Percentiles rank a stretch among this genome's conserved stretches.
Evolutionary conservation across 2,113 vertebrate genomes (phyloP).

Genomic region (Microtus oregoni): DNA sequence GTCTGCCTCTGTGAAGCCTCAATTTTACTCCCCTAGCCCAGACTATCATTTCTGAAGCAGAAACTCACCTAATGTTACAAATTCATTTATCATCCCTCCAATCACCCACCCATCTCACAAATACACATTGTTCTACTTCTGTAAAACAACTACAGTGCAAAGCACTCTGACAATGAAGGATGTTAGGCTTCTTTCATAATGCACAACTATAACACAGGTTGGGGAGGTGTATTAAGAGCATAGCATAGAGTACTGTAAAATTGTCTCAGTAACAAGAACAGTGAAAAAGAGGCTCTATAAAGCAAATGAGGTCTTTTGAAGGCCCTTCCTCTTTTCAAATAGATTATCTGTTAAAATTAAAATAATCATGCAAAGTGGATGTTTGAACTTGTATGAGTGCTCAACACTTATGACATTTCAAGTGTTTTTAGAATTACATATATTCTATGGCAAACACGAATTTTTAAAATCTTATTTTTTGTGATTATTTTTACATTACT

Average conservation of each 20-base stretch:
- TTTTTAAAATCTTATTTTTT: background rate
- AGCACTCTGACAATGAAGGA: background rate
- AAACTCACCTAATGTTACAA: background rate
- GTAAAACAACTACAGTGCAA: background rate
- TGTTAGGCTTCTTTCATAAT: background rate
- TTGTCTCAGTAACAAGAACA: background rate
- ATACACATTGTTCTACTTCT: background rate
- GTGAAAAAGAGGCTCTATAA: background rate
- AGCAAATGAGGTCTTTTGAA: background rate
- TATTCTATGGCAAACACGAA: background rate
- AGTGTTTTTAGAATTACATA: background rate
- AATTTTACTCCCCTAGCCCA: background rate
- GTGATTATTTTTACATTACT: background rate
- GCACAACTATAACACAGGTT: background rate
- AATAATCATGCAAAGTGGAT: background rate
- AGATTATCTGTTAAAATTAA: background rate
- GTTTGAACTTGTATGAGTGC: background rate
- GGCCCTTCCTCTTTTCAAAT: background rate
- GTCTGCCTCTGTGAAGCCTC: background rate
- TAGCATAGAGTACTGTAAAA: background rate
- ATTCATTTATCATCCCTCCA: background rate
- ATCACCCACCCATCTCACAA: background rate
- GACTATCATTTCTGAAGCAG: background rate
- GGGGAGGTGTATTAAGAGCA: background rate
- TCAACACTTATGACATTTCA: background rate